Evolutionary conservation across 2,888 invertebrate species (phyloP), one percentile per base, ranked within the genome.

Genomic region (Sminthurides aquaticus): DNA sequence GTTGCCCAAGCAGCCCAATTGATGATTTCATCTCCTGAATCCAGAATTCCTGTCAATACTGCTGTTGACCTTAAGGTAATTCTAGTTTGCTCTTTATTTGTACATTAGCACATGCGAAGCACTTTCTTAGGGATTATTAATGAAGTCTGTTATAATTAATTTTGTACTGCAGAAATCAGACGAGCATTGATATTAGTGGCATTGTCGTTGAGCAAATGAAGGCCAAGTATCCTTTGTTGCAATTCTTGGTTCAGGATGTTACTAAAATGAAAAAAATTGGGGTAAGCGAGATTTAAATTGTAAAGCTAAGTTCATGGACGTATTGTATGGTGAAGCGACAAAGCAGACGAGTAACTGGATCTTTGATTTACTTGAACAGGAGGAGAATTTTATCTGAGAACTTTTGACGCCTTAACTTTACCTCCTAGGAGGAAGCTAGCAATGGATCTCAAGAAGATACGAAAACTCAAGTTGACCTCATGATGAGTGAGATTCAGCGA

Each of bases 171-270:
- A 87, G 87, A 71, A 85, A 88, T 73, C 89, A 97, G 34, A 87
- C 84, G 1, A 97, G 92, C 77, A 90, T 98, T 67, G 98, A 99
- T 79, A 90, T 95, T 68, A 93, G 97, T 27, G 86, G 88, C 74
- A 85, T 91, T 29, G 97, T 89, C 18, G 92, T 99, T 24, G 85
- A 86, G 69, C 93, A 95, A 80, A 98, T 99, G 95, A 82, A 81
- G 34, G 83, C 86, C 18, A 81, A 85, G 67, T 84, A 94, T 68
- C 84, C 86, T 0, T 84, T 85, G 62, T 86, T 99, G 84, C 83
- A 84, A 74, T 99, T 90, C 77, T 77, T 89, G 54, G 85, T 86
- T 77, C 94, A 94, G 92, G 94, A 97, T 81, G 91, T 91, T 0
- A 84, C 88, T 18, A 80, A 27, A 3, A 64, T 64, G 64, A 43